phyloP scores from a whole-genome alignment of 1,140 invertebrate species.

The Ganaspis sp. region DNA sequence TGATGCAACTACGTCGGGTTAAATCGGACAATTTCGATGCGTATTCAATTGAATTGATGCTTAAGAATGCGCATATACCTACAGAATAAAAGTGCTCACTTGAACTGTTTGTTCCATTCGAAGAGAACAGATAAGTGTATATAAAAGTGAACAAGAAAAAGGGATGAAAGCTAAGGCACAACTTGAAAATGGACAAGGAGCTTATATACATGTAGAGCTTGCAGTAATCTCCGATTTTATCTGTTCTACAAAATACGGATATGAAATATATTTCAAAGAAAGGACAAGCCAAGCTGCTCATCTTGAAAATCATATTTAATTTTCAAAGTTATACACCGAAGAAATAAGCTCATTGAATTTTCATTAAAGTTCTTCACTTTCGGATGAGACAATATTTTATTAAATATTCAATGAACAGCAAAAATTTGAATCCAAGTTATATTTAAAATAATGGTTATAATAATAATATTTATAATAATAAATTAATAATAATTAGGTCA shows the following conservation, averaged over 20 bases:
- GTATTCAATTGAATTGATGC: slow-evolving; percentile 9
- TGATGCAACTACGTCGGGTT: background rate
- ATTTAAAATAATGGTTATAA: too few relatives aligned
- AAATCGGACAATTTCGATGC: background rate
- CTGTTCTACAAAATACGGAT: slow-evolving; percentile 1
- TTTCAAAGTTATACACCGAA: background rate
- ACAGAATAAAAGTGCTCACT: background rate
- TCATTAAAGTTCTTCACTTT: too few relatives aligned
- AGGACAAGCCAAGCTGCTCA: background rate
- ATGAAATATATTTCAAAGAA: slow-evolving; percentile 2
- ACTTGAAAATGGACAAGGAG: slow-evolving; percentile 2
- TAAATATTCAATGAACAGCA: too few relatives aligned
- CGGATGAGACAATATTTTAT: too few relatives aligned
- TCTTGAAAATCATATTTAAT: background rate
- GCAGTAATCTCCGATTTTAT: slow-evolving; percentile 1
- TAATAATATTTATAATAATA: too few relatives aligned
- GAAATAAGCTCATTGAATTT: too few relatives aligned
- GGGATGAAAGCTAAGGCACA: slow-evolving; percentile 20
- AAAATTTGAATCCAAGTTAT: too few relatives aligned
- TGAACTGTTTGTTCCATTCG: slow-evolving; percentile 18
- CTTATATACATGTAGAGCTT: slow-evolving; percentile 4
- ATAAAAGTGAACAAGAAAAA: background rate
- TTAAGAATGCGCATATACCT: background rate
- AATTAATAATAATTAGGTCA: too few relatives aligned
- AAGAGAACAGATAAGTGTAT: slow-evolving; percentile 6